phyloP scores from a whole-genome alignment of 2,888 invertebrate genomes.

The Limnephilus lunatus region DNA sequence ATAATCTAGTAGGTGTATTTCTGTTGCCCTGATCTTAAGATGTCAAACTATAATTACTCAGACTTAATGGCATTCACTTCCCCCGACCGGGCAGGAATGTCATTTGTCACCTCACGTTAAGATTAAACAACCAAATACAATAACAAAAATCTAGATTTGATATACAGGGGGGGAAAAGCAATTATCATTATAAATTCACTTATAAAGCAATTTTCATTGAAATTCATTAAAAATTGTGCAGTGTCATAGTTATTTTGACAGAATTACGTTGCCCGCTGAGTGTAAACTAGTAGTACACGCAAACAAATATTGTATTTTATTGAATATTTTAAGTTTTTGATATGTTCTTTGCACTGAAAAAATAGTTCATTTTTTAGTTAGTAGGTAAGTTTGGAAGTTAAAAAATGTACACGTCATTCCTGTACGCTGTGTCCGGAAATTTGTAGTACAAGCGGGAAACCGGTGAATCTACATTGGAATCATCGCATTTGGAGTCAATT shows the following conservation, averaged over 20 bases:
- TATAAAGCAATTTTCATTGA: neutral
- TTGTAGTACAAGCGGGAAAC: no score
- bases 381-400: no score
- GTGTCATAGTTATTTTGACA: neutral
- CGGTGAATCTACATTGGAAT: no score
- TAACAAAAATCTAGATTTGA: neutral
- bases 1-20: slow-evolving; percentile 55
- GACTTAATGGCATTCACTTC: slow-evolving; percentile 63
- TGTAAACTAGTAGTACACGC: neutral
- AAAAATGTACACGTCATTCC: no score
- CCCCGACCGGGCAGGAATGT: slow-evolving; percentile 62
- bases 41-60: slow-evolving; percentile 55
- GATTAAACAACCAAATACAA: neutral
- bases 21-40: slow-evolving; percentile 56
- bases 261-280: neutral
- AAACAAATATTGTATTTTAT: no score
- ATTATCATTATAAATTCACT: neutral
- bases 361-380: no score
- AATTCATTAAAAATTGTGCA: neutral
- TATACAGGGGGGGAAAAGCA: neutral
- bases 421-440: no score
- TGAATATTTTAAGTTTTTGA: no score
- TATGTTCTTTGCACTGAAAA: no score
- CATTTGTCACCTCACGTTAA: slow-evolving; percentile 60
- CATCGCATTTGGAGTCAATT: no score